These are phyloP conservation scores for Steinernema khuongi DNA, from an alignment of 1,140 invertebrate species.

Conservation along the genomic window DNA sequence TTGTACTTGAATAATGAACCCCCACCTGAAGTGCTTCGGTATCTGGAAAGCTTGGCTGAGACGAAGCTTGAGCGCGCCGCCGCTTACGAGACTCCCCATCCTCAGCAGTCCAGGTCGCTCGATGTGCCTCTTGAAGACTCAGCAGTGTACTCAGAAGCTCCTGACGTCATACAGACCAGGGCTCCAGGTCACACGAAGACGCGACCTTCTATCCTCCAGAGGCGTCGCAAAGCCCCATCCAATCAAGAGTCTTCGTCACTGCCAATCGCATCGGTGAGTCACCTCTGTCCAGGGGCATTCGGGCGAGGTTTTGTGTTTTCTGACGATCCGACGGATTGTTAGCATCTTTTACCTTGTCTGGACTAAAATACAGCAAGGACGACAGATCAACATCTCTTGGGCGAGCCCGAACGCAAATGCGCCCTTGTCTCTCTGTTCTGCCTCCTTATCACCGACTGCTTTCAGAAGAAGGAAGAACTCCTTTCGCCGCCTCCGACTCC, in stretches of 20 bases:
- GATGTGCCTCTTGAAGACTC: not conserved
- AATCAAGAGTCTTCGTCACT: not conserved
- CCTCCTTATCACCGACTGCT: no score
- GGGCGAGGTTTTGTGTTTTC: no score
- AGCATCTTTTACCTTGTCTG: no score
- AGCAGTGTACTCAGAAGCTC: not conserved
- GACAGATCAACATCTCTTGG: no score
- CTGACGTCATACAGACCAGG: not conserved
- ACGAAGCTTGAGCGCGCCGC: constrained; percentile 20
- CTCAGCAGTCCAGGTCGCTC: not conserved
- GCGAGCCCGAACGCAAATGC: no score
- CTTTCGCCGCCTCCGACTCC: not conserved
- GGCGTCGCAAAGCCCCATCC: not conserved
- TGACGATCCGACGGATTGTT: no score
- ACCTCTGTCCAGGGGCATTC: not conserved
- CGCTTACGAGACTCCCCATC: not conserved
- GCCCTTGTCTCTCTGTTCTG: no score
- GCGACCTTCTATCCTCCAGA: not conserved
- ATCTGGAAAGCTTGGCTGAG: constrained; percentile 40
- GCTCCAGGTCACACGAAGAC: not conserved
- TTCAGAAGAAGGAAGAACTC: not conserved
- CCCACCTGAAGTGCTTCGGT: constrained; percentile 42
- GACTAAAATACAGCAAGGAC: no score
- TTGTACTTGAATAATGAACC: constrained; percentile 44
- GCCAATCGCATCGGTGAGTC: not conserved